phyloP scores from a whole-genome alignment of 2,888 invertebrate genomes.

The Philhelius pedissequus region DNA sequence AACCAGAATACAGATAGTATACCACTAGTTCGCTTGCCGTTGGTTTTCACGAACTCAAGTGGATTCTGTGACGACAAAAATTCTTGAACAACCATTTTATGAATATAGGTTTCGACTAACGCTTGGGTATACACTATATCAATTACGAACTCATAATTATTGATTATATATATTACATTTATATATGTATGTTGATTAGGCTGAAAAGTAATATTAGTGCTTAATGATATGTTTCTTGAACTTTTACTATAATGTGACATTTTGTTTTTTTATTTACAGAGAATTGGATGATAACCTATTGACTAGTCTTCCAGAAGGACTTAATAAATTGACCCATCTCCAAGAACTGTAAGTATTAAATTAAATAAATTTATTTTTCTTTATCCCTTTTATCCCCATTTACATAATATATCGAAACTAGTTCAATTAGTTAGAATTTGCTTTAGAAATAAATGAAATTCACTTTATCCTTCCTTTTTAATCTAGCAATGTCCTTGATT shows the following conservation, averaged over 20 bases:
- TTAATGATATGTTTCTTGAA: too few relatives aligned
- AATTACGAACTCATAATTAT: too few relatives aligned
- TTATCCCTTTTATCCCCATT: neutral
- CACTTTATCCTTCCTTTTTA: neutral
- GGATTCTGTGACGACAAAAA: too few relatives aligned
- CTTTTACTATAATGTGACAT: neutral
- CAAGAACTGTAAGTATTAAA: slow-evolving; percentile 90
- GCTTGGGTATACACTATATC: too few relatives aligned
- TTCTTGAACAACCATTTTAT: too few relatives aligned
- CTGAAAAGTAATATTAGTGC: too few relatives aligned
- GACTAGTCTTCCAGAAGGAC: slow-evolving; percentile 87
- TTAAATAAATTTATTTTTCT: neutral
- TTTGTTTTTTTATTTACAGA: slow-evolving; percentile 80
- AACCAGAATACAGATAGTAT: too few relatives aligned
- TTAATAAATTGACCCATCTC: slow-evolving; percentile 86
- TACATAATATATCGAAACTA: neutral
- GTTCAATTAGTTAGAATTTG: neutral
- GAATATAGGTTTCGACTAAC: too few relatives aligned
- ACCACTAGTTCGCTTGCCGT: too few relatives aligned
- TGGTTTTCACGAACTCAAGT: too few relatives aligned
- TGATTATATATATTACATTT: too few relatives aligned
- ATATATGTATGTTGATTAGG: too few relatives aligned
- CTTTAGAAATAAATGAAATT: neutral
- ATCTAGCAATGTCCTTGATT: neutral
- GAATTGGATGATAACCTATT: slow-evolving; percentile 88